Conservation (phyloP, 2,888 invertebrate genomes). For the Athalia circularis region DNA sequence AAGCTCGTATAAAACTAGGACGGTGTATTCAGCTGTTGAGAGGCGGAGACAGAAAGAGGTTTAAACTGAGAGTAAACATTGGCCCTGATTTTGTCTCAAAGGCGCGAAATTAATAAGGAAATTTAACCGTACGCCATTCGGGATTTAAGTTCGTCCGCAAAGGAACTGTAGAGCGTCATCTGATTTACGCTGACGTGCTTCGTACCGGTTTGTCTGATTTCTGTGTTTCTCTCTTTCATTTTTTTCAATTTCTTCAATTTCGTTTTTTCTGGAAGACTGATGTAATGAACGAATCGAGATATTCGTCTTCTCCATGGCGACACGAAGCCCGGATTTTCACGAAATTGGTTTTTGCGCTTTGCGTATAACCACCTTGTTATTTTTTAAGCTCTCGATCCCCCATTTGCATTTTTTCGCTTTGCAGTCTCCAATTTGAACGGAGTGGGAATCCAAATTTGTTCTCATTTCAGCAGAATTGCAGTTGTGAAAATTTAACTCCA, state of each 20-base stretch:
- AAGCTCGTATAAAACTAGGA: constrained; percentile 12
- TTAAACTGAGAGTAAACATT: constrained; percentile 23
- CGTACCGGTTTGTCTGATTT: neutral
- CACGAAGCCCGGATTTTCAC: constrained; percentile 27
- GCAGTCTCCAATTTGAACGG: neutral
- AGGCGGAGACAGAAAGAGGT: neutral
- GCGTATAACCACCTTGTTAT: constrained; percentile 37
- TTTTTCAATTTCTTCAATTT: neutral
- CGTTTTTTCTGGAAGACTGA: neutral
- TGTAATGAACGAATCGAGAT: constrained; percentile 21
- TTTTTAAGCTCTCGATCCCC: neutral
- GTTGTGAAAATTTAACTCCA: neutral
- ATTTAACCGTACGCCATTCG: neutral
- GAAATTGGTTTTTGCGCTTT: too few relatives aligned
- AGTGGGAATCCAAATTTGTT: neutral
- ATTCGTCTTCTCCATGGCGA: constrained; percentile 36
- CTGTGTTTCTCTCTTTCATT: neutral
- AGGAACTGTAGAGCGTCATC: constrained; percentile 15
- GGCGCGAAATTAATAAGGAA: constrained; percentile 38
- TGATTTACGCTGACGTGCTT: constrained; percentile 25
- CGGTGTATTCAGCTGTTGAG: neutral
- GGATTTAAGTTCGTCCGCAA: constrained; percentile 6
- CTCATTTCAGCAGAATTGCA: too few relatives aligned
- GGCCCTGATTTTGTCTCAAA: constrained; percentile 38
- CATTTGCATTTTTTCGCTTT: neutral